Percentiles rank a stretch among this genome's conserved stretches.
These are phyloP conservation scores for Zaprionus lachaisei DNA, from an alignment of 1,140 invertebrate species.

Conservation along the genomic window DNA sequence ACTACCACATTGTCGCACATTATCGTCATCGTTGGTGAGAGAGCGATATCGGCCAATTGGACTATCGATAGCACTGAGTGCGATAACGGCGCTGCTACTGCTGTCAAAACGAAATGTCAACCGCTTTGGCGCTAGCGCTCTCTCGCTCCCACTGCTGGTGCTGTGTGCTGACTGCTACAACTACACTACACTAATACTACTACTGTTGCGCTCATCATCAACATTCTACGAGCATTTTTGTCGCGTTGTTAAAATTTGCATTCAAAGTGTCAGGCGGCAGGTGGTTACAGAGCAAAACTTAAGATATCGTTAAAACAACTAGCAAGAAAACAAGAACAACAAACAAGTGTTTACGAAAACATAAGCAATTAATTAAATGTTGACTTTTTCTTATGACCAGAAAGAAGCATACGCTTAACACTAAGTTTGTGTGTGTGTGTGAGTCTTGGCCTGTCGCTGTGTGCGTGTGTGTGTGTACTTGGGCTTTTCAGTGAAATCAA, in stretches of 20 bases:
- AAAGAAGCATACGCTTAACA: conserved; percentile 65
- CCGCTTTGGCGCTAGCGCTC: conserved; percentile 57
- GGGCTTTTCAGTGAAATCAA: conserved; percentile 62
- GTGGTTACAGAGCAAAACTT: conserved; percentile 44
- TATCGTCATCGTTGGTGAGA: neutral
- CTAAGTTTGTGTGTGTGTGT: conserved; percentile 30
- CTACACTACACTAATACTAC: conserved; percentile 51
- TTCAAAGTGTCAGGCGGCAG: conserved; percentile 58
- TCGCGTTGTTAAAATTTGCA: conserved; percentile 76
- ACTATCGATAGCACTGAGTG: conserved; percentile 30
- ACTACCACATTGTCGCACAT: conserved; percentile 6
- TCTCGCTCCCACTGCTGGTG: conserved; percentile 54
- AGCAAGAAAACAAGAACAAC: conserved; percentile 21
- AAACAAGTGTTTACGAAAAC: conserved; percentile 23
- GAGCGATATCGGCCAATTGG: neutral
- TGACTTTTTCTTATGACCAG: conserved; percentile 54
- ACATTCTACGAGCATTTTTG: conserved; percentile 73
- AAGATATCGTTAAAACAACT: conserved; percentile 10
- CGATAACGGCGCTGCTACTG: conserved; percentile 31
- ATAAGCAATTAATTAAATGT: conserved; percentile 42
- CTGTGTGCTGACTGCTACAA: conserved; percentile 8
- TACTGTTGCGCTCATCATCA: conserved; percentile 78
- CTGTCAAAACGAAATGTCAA: conserved; percentile 55
- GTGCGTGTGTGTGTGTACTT: conserved; percentile 50
- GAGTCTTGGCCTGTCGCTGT: conserved; percentile 12